Evolutionary conservation across 1,140 invertebrate species (phyloP), one percentile per base, ranked within the genome.

Genomic region (Calliphora vicina): DNA sequence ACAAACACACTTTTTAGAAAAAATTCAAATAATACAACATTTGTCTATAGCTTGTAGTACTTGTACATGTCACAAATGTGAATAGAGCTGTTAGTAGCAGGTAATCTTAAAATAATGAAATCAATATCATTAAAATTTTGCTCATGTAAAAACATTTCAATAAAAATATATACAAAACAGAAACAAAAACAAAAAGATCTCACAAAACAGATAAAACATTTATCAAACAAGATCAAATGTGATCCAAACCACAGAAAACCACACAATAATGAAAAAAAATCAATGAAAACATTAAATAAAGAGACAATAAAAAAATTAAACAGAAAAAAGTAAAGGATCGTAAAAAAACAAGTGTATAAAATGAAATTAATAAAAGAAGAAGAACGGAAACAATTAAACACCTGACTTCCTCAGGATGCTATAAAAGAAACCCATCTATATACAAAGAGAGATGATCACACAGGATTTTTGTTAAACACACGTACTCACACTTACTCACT

Each of bases 401-500:
- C 83, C 76, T 82, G 83, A 84, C 83, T 84, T 84, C 83, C 83
- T 82, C 83, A 84, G 83, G 83, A 84, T 84, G 83, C 83, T 57
- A 42, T 29, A 72, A 12, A 43, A 80, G 61, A 12, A 50, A 43
- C 42, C 50, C 57, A 67, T 35, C 35, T n/a, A n/a, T n/a, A n/a
- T n/a, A n/a, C n/a, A 43, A 23, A 43, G 35, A 78, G 8, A 23
- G 35, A 78, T 45, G 35, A 23, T 45, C 74, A 13, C 13, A 78
- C 74, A 78, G 74, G 35, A 78, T 78, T 43, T 45, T 78, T 25
- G 6, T 20, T 25, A 78, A 25, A 78, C 74, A 35, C 74, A 78
- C 74, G 35, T 43, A 42, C 20, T 20, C 2, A 12, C 12, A 23
- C 42, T 10, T 78, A 78, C 74, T 20, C 74, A 76, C 9, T 76